phyloP scores from a whole-genome alignment of 2,797 vertebrate species.

The Sebastes glaucus region DNA sequence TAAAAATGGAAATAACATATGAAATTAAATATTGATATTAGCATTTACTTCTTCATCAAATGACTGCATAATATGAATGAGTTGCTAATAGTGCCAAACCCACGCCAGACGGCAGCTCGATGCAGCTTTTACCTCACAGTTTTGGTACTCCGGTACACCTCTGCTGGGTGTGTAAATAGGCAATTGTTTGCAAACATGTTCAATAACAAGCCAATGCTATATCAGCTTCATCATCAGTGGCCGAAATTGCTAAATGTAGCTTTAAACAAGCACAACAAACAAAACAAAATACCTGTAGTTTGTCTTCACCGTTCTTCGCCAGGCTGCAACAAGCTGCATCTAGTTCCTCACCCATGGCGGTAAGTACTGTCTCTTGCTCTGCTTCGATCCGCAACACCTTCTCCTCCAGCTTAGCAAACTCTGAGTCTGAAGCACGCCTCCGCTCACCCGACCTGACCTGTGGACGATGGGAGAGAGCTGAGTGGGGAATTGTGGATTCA shows the following conservation, averaged over 20 bases:
- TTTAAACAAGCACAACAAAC: not conserved
- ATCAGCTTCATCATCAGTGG: not conserved
- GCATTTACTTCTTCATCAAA: not conserved
- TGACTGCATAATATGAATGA: not conserved
- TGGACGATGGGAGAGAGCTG: not conserved
- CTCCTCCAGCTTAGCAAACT: slow-evolving; percentile 81
- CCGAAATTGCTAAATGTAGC: too few species aligned
- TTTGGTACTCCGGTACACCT: not conserved
- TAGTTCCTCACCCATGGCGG: slow-evolving; percentile 87
- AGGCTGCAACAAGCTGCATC: slow-evolving; percentile 87
- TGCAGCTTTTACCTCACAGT: not conserved
- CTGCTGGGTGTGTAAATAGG: not conserved
- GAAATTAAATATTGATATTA: not conserved
- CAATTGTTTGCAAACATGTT: not conserved
- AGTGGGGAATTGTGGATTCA: not conserved
- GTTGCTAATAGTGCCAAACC: not conserved
- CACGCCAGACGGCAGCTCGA: not conserved
- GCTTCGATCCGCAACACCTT: slow-evolving; percentile 84
- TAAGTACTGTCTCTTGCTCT: slow-evolving; percentile 88
- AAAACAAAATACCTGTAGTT: slow-evolving; percentile 87
- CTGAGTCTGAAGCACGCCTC: slow-evolving; percentile 79
- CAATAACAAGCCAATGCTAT: not conserved
- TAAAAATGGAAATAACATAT: not conserved
- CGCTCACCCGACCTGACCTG: slow-evolving; percentile 82
- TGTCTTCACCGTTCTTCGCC: slow-evolving; percentile 85